phyloP scores from a whole-genome alignment of 2,888 invertebrate species.

The Drosophila testacea region DNA sequence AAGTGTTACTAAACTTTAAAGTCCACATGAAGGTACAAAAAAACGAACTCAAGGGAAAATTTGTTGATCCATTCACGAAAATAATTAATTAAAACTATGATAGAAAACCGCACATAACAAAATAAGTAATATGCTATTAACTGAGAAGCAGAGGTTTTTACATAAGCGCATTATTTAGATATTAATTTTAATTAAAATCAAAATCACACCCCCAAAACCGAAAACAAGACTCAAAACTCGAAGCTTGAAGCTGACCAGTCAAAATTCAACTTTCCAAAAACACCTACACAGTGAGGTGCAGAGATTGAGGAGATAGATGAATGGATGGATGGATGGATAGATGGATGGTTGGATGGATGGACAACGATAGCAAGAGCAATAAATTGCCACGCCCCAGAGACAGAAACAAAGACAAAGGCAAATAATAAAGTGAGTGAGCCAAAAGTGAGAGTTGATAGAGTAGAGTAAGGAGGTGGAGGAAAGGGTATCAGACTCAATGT shows the following conservation, averaged over 20 bases:
- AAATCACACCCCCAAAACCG: not conserved
- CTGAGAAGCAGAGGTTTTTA: not conserved
- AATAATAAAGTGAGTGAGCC: slow-evolving; percentile 33
- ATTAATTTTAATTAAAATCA: slow-evolving; percentile 35
- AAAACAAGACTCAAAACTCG: not conserved
- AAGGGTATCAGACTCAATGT: slow-evolving; percentile 58
- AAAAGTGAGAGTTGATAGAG: not conserved
- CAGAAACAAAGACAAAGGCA: slow-evolving; percentile 32
- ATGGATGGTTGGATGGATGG: slow-evolving; percentile 32
- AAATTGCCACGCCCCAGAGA: slow-evolving; percentile 58
- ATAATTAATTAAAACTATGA: slow-evolving; percentile 17
- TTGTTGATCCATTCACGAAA: not conserved
- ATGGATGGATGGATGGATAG: slow-evolving; percentile 18
- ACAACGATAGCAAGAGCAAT: slow-evolving; percentile 32
- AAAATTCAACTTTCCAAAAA: slow-evolving; percentile 48
- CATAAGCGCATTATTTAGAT: slow-evolving; percentile 20
- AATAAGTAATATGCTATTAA: slow-evolving; percentile 8
- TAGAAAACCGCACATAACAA: not conserved
- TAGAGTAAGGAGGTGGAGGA: not conserved
- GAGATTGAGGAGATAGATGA: slow-evolving; percentile 44
- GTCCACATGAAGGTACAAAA: not conserved
- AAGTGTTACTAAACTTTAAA: no score
- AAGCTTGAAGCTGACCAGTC: slow-evolving; percentile 33
- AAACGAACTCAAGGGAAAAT: not conserved
- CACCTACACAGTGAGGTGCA: slow-evolving; percentile 31